These are phyloP conservation scores for Mesoligia furuncula DNA, from an alignment of 2,888 invertebrate species.

Conservation along the genomic window DNA sequence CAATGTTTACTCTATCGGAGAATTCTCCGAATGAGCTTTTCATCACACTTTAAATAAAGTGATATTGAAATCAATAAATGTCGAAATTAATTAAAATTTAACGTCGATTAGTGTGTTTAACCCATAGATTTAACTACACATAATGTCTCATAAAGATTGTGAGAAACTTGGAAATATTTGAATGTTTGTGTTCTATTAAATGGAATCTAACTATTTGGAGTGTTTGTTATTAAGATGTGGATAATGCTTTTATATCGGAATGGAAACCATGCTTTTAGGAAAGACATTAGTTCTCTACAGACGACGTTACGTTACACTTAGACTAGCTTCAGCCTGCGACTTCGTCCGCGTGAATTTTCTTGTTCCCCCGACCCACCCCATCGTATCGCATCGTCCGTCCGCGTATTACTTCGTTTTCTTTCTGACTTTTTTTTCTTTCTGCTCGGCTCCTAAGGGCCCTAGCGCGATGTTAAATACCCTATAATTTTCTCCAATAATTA, in stretches of 20 bases:
- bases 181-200: slow-evolving; percentile 17
- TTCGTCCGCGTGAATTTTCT: not conserved
- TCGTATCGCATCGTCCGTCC: too few relatives aligned
- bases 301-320: not conserved
- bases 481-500: not conserved
- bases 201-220: slow-evolving; percentile 18
- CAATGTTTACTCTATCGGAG: not conserved
- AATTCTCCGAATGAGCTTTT: not conserved
- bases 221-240: not conserved
- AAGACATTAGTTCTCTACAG: not conserved
- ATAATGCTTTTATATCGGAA: slow-evolving; percentile 18
- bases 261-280: slow-evolving; percentile 3
- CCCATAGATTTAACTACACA: not conserved
- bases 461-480: not conserved
- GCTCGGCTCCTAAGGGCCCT: too few relatives aligned
- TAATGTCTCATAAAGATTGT: slow-evolving; percentile 5
- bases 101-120: not conserved
- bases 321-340: not conserved
- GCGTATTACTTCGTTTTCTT: too few relatives aligned
- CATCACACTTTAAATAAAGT: not conserved
- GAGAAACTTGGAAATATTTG: slow-evolving; percentile 6
- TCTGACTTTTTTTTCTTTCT: not conserved
- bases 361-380: too few relatives aligned
- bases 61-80: not conserved
- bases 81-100: slow-evolving; percentile 10